Evolutionary conservation across 2,113 vertebrate species (phyloP).

Genomic region (Phaethon lepturus): DNA sequence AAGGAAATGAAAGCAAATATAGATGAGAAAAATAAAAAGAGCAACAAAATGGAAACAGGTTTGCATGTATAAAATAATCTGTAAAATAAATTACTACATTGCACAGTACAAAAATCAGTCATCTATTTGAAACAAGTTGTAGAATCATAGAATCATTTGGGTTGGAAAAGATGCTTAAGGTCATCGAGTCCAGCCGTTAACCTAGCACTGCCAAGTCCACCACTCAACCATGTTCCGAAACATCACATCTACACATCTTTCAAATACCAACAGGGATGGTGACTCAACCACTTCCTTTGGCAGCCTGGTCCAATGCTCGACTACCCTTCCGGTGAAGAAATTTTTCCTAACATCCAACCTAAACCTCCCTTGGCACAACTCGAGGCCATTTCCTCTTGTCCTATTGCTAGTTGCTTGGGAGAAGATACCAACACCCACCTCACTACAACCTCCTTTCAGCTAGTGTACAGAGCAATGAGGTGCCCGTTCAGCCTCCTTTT

Average conservation of each 20-base stretch:
- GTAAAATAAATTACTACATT: not conserved
- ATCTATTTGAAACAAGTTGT: not conserved
- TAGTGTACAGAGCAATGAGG: too few relatives aligned
- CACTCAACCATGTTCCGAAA: not conserved
- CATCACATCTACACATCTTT: fast-evolving
- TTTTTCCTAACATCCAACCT: too few relatives aligned
- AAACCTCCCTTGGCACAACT: too few relatives aligned
- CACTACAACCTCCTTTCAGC: too few relatives aligned
- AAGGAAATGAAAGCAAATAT: not conserved
- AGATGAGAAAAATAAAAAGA: not conserved
- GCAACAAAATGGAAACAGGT: not conserved
- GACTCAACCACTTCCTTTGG: too few relatives aligned
- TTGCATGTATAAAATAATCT: not conserved
- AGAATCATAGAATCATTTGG: not conserved
- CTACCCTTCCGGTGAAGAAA: too few relatives aligned
- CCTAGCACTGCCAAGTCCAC: not conserved
- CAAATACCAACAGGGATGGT: too few relatives aligned
- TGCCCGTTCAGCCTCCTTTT: too few relatives aligned
- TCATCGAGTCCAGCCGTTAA: fast-evolving
- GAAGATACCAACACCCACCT: too few relatives aligned
- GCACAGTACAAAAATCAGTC: not conserved
- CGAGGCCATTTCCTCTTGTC: too few relatives aligned
- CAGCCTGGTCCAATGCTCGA: too few relatives aligned
- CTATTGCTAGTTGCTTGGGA: too few relatives aligned
- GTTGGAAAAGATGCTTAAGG: not conserved